phyloP scores from a whole-genome alignment of 2,113 vertebrate species.

The Chamaetylas fuelleborni region DNA sequence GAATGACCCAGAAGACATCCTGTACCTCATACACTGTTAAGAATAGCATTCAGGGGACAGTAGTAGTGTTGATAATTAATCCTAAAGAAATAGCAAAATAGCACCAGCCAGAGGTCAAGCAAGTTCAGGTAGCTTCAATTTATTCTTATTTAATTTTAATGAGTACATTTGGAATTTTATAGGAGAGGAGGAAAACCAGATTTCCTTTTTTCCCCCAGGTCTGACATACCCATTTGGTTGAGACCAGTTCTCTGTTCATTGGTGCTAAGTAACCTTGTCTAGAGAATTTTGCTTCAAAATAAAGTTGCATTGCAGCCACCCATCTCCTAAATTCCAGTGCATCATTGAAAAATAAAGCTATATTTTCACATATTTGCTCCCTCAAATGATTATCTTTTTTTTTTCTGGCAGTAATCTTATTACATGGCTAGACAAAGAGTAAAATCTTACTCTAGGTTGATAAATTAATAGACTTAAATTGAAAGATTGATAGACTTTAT shows the following conservation, averaged over 20 bases:
- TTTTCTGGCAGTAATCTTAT: background rate
- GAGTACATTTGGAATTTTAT: background rate
- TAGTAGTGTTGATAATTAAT: background rate
- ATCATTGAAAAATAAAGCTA: background rate
- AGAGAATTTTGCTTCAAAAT: slow-evolving; percentile 10
- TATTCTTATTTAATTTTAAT: background rate
- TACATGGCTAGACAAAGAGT: background rate
- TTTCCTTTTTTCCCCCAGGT: background rate
- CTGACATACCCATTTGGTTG: background rate
- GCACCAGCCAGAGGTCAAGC: background rate
- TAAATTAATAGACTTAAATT: background rate
- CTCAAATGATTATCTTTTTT: background rate
- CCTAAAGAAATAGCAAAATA: background rate
- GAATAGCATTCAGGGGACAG: background rate
- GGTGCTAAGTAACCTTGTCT: background rate
- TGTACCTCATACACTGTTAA: background rate
- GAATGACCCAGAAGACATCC: slow-evolving; percentile 12
- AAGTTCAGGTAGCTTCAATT: background rate
- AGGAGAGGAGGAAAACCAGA: background rate
- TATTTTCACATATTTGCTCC: background rate
- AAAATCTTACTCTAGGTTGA: background rate
- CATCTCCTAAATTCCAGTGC: background rate
- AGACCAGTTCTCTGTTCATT: background rate
- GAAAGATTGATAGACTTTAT: background rate
- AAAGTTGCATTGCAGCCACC: background rate